Percentiles rank a stretch among this genome's conserved stretches.
These are phyloP conservation scores for Myrmecophaga tridactyla DNA, from an alignment of 2,113 vertebrate genomes.

Conservation along the genomic window DNA sequence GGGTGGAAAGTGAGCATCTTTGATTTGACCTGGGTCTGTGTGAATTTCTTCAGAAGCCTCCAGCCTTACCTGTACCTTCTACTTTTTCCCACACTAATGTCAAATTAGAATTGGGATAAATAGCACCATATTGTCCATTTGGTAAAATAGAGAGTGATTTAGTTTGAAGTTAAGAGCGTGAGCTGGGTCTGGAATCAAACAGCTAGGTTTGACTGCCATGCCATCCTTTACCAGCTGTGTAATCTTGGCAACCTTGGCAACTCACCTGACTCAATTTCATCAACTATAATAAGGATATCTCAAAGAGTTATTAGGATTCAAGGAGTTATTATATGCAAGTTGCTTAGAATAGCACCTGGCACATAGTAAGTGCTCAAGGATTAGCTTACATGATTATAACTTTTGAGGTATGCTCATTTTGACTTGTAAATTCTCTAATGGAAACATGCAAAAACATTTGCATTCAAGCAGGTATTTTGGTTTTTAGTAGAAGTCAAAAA, in stretches of 20 bases:
- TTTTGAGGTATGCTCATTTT: background rate
- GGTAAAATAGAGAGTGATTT: too few relatives aligned
- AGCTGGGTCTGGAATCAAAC: background rate
- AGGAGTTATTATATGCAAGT: background rate
- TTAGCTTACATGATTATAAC: background rate
- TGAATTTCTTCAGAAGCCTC: background rate
- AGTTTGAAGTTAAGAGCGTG: background rate
- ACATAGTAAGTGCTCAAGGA: background rate
- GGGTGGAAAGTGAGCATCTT: background rate
- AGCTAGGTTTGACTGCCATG: background rate
- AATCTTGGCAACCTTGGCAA: background rate
- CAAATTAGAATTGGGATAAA: background rate
- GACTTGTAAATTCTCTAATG: background rate
- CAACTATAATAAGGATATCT: background rate
- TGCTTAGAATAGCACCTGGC: background rate
- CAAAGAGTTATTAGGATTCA: background rate
- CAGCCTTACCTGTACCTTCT: background rate
- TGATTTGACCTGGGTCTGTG: background rate
- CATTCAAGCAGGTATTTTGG: background rate
- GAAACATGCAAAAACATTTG: background rate
- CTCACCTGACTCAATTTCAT: background rate
- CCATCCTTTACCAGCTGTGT: background rate
- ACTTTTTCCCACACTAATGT: background rate
- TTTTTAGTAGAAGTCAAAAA: conserved; percentile 22
- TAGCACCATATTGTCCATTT: background rate